Conservation (phyloP, 1,140 invertebrate genomes). For the Ganaspis sp. region DNA sequence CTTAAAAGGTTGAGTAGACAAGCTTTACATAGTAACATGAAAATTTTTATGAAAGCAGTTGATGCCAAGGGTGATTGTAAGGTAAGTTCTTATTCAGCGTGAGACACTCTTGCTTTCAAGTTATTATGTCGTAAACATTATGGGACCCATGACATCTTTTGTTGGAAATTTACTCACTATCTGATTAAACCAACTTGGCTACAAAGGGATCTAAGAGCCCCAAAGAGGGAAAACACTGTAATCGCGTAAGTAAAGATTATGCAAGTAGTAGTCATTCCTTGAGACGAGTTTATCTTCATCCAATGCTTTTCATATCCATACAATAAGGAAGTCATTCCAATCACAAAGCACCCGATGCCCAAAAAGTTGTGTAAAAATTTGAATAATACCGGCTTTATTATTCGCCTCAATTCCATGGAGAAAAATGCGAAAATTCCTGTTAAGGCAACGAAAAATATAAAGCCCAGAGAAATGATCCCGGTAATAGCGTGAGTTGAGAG, state of each 20-base stretch:
- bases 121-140: conserved; percentile 27
- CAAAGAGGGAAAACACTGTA: conserved; percentile 50
- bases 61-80: not conserved
- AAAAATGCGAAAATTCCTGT: conserved; percentile 60
- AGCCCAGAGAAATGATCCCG: conserved; percentile 57
- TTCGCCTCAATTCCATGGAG: conserved; percentile 53
- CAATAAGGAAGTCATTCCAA: conserved; percentile 63
- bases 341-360: conserved; percentile 60
- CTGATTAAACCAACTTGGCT: conserved; percentile 43
- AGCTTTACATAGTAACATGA: conserved; percentile 1
- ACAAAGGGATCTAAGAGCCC: conserved; percentile 50
- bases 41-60: conserved; percentile 18
- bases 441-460: conserved; percentile 48
- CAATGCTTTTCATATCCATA: conserved; percentile 55
- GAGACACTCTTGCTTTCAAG: conserved; percentile 22
- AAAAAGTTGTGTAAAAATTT: conserved; percentile 67
- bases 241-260: conserved; percentile 53
- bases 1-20: not conserved
- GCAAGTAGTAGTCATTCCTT: conserved; percentile 35
- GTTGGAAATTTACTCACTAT: not conserved
- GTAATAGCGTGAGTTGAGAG: conserved; percentile 54
- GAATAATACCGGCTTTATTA: conserved; percentile 55
- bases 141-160: not conserved
- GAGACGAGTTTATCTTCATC: conserved; percentile 31
- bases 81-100: not conserved